Conservation (phyloP, 2,888 invertebrate genomes). For the Teleogryllus oceanicus region DNA sequence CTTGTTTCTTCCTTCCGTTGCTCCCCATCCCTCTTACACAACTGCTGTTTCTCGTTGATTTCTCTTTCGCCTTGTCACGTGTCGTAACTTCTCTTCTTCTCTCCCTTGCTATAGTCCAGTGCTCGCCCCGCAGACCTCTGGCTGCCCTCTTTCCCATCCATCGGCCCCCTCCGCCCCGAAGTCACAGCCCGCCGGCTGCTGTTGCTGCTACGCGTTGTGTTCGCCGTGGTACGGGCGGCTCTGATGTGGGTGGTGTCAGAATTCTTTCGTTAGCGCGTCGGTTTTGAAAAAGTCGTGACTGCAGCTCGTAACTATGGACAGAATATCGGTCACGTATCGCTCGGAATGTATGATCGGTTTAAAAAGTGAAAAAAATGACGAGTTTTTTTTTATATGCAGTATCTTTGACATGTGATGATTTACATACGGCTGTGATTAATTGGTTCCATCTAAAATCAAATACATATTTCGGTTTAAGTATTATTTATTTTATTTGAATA, state of each 20-base stretch:
- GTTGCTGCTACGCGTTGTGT: background rate
- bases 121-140: no score
- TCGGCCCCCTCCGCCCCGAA: background rate
- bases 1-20: no score
- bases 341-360: background rate
- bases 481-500: background rate
- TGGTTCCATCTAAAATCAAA: background rate
- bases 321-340: background rate
- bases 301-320: background rate
- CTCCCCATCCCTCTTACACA: no score
- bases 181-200: background rate
- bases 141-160: no score
- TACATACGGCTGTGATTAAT: background rate
- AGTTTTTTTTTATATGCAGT: conserved; percentile 9
- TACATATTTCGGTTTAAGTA: background rate
- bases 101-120: no score
- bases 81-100: no score
- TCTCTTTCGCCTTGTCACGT: no score
- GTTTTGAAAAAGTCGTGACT: background rate
- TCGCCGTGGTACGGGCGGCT: background rate
- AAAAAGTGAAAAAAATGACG: background rate
- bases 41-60: no score
- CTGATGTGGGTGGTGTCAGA: background rate
- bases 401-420: background rate
- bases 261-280: background rate